Percentiles rank a stretch among this genome's conserved stretches.
Evolutionary conservation across 35 echinoderm and acorn worm species (phyloP).

Genomic region (Anneissia japonica): DNA sequence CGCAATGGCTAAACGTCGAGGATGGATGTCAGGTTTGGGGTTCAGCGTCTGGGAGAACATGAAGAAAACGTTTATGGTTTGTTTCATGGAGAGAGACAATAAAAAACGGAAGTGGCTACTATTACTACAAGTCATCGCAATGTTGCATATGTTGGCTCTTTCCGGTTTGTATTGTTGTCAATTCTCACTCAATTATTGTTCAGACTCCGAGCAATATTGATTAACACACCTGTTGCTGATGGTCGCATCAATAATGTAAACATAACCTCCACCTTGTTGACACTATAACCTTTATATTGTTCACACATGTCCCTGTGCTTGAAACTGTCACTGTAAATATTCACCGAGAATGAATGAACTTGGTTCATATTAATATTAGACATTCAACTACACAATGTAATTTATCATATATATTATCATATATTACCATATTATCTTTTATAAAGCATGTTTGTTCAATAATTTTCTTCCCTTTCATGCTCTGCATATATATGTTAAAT

Average conservation of each 20-base stretch:
- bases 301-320: neutral
- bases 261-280: neutral
- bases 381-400: too few relatives aligned
- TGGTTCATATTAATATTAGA: too few relatives aligned
- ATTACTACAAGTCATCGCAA: slow-evolving; percentile 24
- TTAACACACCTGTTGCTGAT: neutral
- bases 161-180: slow-evolving; percentile 29
- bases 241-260: neutral
- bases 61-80: slow-evolving; percentile 25
- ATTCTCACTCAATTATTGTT: neutral
- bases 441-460: too few relatives aligned
- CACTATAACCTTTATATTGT: neutral
- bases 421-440: too few relatives aligned
- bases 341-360: neutral
- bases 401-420: too few relatives aligned
- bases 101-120: slow-evolving; percentile 59
- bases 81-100: slow-evolving; percentile 47
- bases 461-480: too few relatives aligned
- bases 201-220: neutral
- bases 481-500: too few relatives aligned
- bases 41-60: slow-evolving; percentile 35
- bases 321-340: neutral
- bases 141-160: slow-evolving; percentile 36
- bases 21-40: neutral
- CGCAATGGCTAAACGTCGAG: slow-evolving; percentile 3